Base-by-base conservation (phyloP, 2,888 invertebrate species). In the Melieria crassipennis region DNA sequence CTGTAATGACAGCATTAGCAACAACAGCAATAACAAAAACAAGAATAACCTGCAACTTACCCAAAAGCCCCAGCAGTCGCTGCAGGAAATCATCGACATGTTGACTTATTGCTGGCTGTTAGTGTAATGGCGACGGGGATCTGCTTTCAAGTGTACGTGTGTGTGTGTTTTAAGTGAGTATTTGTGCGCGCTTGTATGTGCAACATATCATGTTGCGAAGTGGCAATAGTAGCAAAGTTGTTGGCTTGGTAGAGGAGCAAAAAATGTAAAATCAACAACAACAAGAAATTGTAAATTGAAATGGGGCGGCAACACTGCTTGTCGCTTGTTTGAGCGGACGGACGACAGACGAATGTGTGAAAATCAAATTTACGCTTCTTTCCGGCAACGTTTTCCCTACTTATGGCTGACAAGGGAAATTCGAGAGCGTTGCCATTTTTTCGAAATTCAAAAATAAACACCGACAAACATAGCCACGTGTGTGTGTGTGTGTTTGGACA, bases 281-380 rank as follows among this genome's bases (percentile, higher is more conserved):
- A 50, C 5, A 11, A 52, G n/a, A 7, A n/a, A 4, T 11, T 4
- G 9, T 5, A 65, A 65, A 65, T 55, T 65, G 52, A 65, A 65
- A 43, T 45, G 30, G 30, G 43, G 43, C 55, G 13, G 13, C 52
- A 65, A 45, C 45, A 43, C 42, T 7, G 10, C 55, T 52, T 30
- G 30, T 30, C 30, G 30, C 30, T 64, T 52, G 43, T 65, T 65
- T 55, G 52, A 55, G 43, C 55, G 45, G 52, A 55, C 64, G n/a
- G 52, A 65, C 13, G n/a, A n/a, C n/a, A n/a, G n/a, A 61, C 46
- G 52, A 42, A 50, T 63, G 11, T 48, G 43, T 16, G n/a, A 13
- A 43, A 62, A 43, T 43, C 4, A 43, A 52, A 55, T 30, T 9
- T 11, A 30, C 55, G 55, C 7, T 30, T 30, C 30, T 30, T 30